Evolutionary conservation across 2,797 vertebrate species (phyloP).

Genomic region (Gymnothorax reevesii): DNA sequence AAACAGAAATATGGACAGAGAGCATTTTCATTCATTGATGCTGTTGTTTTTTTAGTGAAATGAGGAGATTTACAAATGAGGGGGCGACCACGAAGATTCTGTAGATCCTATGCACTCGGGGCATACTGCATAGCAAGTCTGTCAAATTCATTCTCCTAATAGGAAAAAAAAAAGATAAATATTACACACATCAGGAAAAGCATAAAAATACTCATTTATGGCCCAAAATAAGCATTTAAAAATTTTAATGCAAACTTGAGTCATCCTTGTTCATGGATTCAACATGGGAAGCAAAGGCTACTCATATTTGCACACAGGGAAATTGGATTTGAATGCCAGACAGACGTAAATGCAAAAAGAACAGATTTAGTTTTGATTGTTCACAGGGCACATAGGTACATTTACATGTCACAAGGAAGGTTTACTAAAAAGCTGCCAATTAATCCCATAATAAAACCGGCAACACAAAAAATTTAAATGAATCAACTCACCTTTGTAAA

Average conservation of each 20-base stretch:
- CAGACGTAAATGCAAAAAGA: slow-evolving; percentile 40
- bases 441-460: not conserved
- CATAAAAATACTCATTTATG: slow-evolving; percentile 22
- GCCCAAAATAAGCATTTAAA: slow-evolving; percentile 33
- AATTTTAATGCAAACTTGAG: not conserved
- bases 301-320: slow-evolving; percentile 47
- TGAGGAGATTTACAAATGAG: not conserved
- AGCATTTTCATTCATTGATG: not conserved
- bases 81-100: not conserved
- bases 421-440: slow-evolving; percentile 26
- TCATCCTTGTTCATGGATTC: not conserved
- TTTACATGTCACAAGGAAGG: slow-evolving; percentile 35
- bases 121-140: slow-evolving; percentile 85
- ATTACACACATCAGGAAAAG: slow-evolving; percentile 40
- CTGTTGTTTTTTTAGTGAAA: not conserved
- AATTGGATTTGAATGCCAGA: slow-evolving; percentile 28
- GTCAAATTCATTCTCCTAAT: slow-evolving; percentile 93
- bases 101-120: slow-evolving; percentile 64
- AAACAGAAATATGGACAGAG: not conserved
- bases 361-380: slow-evolving; percentile 38
- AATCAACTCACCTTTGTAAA: slow-evolving; percentile 81
- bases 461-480: not conserved
- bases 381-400: slow-evolving; percentile 44
- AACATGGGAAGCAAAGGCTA: not conserved
- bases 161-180: slow-evolving; percentile 35